Percentiles rank a stretch among this genome's conserved stretches.
These are phyloP conservation scores for Peromyscus attwateri DNA, from an alignment of 2,797 vertebrate species.

Conservation along the genomic window DNA sequence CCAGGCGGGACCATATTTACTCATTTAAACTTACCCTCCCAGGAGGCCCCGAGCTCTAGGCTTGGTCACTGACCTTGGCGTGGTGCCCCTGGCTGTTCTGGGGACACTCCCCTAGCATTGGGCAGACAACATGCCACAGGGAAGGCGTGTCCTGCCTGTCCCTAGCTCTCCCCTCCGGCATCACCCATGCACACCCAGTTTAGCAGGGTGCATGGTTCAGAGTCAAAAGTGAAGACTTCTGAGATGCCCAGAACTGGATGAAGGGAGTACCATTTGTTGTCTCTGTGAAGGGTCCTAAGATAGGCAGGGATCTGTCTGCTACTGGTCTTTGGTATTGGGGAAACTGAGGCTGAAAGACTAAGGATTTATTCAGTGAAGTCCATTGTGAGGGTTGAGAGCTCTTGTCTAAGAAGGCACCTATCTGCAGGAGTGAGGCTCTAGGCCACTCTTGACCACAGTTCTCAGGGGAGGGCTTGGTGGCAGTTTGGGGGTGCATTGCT, in stretches of 20 bases:
- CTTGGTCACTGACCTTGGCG: slow-evolving; percentile 80
- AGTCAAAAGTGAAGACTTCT: background rate
- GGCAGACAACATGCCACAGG: slow-evolving; percentile 26
- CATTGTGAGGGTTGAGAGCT: background rate
- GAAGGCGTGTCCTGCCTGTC: background rate
- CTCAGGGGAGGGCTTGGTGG: background rate
- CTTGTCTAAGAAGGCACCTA: background rate
- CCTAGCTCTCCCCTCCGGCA: background rate
- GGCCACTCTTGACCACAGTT: background rate
- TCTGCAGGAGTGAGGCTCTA: background rate
- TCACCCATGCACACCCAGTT: background rate
- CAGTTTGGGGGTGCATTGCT: background rate
- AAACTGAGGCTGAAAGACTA: slow-evolving; percentile 34
- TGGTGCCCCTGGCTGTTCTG: slow-evolving; percentile 64
- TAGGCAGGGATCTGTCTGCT: background rate
- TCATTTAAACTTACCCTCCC: slow-evolving; percentile 80
- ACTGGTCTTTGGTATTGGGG: background rate
- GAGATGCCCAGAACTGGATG: background rate
- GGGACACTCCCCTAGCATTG: slow-evolving; percentile 60
- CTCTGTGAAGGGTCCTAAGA: background rate
- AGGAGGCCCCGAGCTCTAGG: slow-evolving; percentile 66
- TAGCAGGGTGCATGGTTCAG: background rate
- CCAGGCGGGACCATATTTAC: slow-evolving; percentile 82
- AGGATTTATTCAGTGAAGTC: background rate
- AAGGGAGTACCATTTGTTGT: background rate